Evolutionary conservation across 2,797 vertebrate species (phyloP).

Genomic region (Melanogrammus aeglefinus): DNA sequence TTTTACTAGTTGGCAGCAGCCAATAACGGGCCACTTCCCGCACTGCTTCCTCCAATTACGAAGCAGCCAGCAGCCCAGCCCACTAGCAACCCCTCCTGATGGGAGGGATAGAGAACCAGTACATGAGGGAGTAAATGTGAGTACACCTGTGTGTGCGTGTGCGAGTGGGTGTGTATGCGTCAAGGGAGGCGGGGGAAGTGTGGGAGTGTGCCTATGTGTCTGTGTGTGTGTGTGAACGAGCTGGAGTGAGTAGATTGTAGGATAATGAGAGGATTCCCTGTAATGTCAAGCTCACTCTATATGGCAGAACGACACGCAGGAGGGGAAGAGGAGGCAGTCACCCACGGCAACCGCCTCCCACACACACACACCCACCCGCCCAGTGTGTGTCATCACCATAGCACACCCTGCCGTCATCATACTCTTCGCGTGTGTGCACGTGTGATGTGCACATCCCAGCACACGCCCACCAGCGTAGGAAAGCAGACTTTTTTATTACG

Average conservation of each 20-base stretch:
- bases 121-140: slow-evolving; percentile 52
- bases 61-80: slow-evolving; percentile 74
- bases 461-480: too few species aligned
- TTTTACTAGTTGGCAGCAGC: slow-evolving; percentile 79
- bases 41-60: slow-evolving; percentile 71
- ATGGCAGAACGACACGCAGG: too few species aligned
- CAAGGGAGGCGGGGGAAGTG: background rate
- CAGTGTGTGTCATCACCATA: slow-evolving; percentile 7
- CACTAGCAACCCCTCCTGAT: slow-evolving; percentile 69
- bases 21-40: slow-evolving; percentile 77
- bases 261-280: slow-evolving; percentile 61
- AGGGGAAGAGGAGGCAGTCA: too few species aligned
- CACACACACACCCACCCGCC: background rate
- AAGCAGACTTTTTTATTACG: too few species aligned
- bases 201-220: background rate
- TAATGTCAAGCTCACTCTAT: slow-evolving; percentile 37
- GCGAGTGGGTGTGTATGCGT: slow-evolving; percentile 21
- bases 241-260: slow-evolving; percentile 27
- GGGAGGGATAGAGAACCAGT: slow-evolving; percentile 58
- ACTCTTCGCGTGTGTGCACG: too few species aligned
- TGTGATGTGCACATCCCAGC: too few species aligned
- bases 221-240: slow-evolving; percentile 11
- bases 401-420: too few species aligned
- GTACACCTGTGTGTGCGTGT: background rate
- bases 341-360: background rate